A percentile compares a stretch with the other conserved stretches of the same genome.
Conservation (phyloP, 2,797 vertebrate species). For the Catharus ustulatus region DNA sequence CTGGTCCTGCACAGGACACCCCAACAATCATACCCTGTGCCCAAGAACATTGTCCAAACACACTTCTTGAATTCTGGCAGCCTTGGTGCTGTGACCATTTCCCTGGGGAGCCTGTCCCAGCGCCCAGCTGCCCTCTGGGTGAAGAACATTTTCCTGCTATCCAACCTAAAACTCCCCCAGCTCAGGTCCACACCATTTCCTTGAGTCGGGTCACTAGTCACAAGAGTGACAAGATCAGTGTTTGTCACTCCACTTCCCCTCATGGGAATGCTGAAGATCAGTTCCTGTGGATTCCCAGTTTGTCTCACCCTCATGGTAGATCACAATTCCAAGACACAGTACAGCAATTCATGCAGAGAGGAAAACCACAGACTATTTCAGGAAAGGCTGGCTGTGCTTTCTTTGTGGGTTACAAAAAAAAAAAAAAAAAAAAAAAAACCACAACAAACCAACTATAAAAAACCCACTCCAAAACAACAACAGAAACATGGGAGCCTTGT, state of each 20-base stretch:
- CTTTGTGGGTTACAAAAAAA: background rate
- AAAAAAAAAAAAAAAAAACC: too few species aligned
- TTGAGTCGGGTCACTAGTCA: background rate
- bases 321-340: background rate
- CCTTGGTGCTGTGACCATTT: background rate
- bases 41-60: background rate
- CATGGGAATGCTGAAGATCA: background rate
- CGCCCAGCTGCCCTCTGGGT: background rate
- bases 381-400: background rate
- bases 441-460: background rate
- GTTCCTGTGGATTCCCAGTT: background rate
- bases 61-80: background rate
- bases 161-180: background rate
- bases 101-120: background rate
- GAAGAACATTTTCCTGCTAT: background rate
- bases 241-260: background rate
- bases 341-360: background rate
- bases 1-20: background rate
- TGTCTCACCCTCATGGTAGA: background rate
- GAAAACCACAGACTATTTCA: background rate
- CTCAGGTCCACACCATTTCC: background rate
- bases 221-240: background rate
- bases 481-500: background rate
- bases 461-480: background rate
- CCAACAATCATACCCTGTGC: background rate